Conservation (phyloP, 2,797 vertebrate species). For the Cheirogaleus major region DNA sequence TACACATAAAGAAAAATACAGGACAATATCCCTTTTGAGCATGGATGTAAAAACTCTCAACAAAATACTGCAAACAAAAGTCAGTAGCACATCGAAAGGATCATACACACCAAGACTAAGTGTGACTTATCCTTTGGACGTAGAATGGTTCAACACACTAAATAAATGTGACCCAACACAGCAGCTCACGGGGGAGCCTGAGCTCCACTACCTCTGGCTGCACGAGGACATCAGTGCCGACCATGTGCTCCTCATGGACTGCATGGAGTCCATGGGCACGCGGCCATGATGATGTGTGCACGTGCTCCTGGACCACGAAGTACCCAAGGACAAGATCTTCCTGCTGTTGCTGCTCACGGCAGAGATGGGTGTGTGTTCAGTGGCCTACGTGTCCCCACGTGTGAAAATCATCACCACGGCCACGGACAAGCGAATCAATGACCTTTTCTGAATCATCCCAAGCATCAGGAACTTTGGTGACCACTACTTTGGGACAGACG, state of each 20-base stretch:
- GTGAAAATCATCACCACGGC: constrained; percentile 98
- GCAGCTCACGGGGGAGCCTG: constrained; percentile 85
- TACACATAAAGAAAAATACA: background rate
- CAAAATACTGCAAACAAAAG: background rate
- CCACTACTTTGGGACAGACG: constrained; percentile 96
- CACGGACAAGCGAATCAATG: constrained; percentile 98
- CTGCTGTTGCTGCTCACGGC: constrained; percentile 98
- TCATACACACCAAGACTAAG: background rate
- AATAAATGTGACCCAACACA: background rate
- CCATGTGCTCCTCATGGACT: constrained; percentile 98
- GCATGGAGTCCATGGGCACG: constrained; percentile 96
- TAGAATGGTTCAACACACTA: background rate
- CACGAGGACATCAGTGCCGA: constrained; percentile 97
- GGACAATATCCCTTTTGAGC: background rate
- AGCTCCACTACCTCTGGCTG: constrained; percentile 97
- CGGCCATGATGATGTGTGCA: constrained; percentile 96
- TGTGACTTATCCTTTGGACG: background rate
- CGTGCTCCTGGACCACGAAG: constrained; percentile 97
- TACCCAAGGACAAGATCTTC: constrained; percentile 97
- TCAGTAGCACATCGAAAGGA: background rate
- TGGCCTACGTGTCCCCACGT: constrained; percentile 96
- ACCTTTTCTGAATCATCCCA: constrained; percentile 97
- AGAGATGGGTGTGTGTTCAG: constrained; percentile 98
- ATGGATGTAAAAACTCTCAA: background rate
- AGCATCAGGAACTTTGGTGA: constrained; percentile 99